phyloP scores from a whole-genome alignment of 2,797 vertebrate genomes.

The Brachymystax lenok region DNA sequence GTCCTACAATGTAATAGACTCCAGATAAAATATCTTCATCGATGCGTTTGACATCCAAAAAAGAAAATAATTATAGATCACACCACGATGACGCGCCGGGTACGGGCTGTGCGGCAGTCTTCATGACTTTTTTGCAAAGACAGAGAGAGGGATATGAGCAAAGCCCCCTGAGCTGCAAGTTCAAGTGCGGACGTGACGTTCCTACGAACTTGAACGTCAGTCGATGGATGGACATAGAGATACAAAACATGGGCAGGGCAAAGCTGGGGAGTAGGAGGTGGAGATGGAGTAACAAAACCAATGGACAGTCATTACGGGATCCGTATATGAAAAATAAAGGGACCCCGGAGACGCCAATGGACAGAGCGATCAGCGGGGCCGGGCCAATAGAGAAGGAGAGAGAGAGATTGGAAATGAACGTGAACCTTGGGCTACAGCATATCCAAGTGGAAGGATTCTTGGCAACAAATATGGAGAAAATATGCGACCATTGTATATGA shows the following conservation, averaged over 20 bases:
- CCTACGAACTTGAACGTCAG: slow-evolving; percentile 99
- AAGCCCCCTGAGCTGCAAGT: slow-evolving; percentile 96
- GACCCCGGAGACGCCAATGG: slow-evolving; percentile 88
- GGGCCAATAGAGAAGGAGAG: slow-evolving; percentile 58
- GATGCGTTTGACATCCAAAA: slow-evolving; percentile 92
- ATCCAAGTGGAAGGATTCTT: slow-evolving; percentile 16
- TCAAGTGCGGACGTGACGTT: slow-evolving; percentile 99
- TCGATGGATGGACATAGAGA: slow-evolving; percentile 93
- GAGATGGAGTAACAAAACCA: slow-evolving; percentile 85
- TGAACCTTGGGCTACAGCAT: slow-evolving; percentile 30
- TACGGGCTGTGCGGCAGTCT: slow-evolving; percentile 90
- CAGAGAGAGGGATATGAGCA: slow-evolving; percentile 79
- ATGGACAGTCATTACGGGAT: slow-evolving; percentile 94
- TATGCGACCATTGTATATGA: background rate
- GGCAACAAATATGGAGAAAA: background rate
- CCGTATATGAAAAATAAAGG: slow-evolving; percentile 82
- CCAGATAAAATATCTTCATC: slow-evolving; percentile 94
- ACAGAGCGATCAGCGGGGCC: slow-evolving; percentile 78
- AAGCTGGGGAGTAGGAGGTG: slow-evolving; percentile 86
- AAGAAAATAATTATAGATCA: slow-evolving; percentile 89
- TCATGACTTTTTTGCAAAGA: slow-evolving; percentile 87
- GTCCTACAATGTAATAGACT: slow-evolving; percentile 84
- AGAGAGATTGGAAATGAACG: slow-evolving; percentile 26
- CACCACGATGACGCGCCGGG: slow-evolving; percentile 88
- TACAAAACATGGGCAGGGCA: slow-evolving; percentile 92